Percentiles rank a stretch among this genome's conserved stretches.
Conservation (phyloP, 2,888 invertebrate genomes). For the Erpobdella octoculata region DNA sequence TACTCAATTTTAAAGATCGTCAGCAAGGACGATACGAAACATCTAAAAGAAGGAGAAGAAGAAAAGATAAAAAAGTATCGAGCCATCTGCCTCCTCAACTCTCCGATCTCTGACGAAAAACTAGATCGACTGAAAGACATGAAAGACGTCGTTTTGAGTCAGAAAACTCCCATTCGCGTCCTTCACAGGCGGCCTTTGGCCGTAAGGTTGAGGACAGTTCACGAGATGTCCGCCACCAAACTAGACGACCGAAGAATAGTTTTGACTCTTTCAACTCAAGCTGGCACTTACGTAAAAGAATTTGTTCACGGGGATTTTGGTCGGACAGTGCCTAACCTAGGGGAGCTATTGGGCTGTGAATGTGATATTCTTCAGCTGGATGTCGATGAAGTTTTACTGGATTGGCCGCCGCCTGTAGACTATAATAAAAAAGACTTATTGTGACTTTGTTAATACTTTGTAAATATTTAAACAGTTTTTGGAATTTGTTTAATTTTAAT, state of each 20-base stretch:
- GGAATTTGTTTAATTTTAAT: no score
- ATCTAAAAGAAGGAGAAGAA: constrained; percentile 76
- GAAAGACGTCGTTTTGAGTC: constrained; percentile 60
- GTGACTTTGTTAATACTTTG: no score
- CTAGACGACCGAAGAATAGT: constrained; percentile 55
- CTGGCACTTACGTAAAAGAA: constrained; percentile 87
- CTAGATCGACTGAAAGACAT: constrained; percentile 49
- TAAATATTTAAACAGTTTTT: not conserved
- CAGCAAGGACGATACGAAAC: constrained; percentile 60
- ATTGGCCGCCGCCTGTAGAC: constrained; percentile 33
- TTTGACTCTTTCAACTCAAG: constrained; percentile 69
- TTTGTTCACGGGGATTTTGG: constrained; percentile 93
- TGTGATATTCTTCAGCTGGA: constrained; percentile 83
- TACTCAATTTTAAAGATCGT: constrained; percentile 59
- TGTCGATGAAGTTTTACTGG: constrained; percentile 55
- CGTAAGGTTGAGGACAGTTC: constrained; percentile 62
- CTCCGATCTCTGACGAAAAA: constrained; percentile 20
- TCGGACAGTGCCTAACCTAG: constrained; percentile 71
- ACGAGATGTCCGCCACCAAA: constrained; percentile 57
- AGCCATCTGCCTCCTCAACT: constrained; percentile 58
- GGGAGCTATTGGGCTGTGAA: constrained; percentile 62
- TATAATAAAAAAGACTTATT: not conserved
- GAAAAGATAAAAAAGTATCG: constrained; percentile 77
- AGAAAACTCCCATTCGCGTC: constrained; percentile 83
- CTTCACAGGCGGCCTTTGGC: constrained; percentile 71